Percentiles rank a stretch among this genome's conserved stretches.
Evolutionary conservation across 1,140 invertebrate species (phyloP).

Genomic region (Tachypleus tridentatus): DNA sequence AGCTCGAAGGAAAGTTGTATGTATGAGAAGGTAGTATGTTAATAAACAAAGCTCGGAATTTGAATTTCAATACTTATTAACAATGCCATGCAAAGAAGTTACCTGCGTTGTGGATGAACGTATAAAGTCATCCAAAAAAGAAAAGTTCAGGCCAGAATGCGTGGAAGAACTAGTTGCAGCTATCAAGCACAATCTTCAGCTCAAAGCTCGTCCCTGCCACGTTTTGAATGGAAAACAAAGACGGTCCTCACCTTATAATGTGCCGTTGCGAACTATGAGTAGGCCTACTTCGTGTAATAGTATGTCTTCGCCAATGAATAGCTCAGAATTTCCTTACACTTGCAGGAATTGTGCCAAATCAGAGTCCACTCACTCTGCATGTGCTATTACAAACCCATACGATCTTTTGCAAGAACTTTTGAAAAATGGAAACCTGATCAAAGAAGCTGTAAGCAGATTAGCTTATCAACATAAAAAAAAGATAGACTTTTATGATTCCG

Average conservation of each 20-base stretch:
- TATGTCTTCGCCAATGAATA: neutral
- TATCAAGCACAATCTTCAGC: conserved; percentile 53
- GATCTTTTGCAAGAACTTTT: conserved; percentile 50
- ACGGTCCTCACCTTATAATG: conserved; percentile 46
- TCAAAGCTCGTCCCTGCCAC: conserved; percentile 37
- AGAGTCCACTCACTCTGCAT: too few relatives aligned
- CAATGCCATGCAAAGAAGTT: too few relatives aligned
- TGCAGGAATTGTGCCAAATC: too few relatives aligned
- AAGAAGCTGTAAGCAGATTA: conserved; percentile 53
- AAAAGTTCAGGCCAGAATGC: neutral
- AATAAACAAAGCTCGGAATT: too few relatives aligned
- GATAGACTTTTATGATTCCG: too few relatives aligned
- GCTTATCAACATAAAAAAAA: too few relatives aligned
- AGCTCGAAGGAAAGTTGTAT: too few relatives aligned
- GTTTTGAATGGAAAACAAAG: conserved; percentile 33
- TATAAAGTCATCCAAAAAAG: too few relatives aligned
- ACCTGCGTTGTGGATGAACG: too few relatives aligned
- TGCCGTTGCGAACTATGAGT: conserved; percentile 37
- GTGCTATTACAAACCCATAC: conserved; percentile 46
- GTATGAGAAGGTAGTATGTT: too few relatives aligned
- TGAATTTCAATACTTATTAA: too few relatives aligned
- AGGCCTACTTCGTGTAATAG: conserved; percentile 22
- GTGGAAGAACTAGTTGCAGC: conserved; percentile 53
- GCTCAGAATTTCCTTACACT: too few relatives aligned
- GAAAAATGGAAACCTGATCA: conserved; percentile 51